Evolutionary conservation across 2,888 invertebrate species (phyloP), one percentile per base, ranked within the genome.

Genomic region (Rutpela maculata): DNA sequence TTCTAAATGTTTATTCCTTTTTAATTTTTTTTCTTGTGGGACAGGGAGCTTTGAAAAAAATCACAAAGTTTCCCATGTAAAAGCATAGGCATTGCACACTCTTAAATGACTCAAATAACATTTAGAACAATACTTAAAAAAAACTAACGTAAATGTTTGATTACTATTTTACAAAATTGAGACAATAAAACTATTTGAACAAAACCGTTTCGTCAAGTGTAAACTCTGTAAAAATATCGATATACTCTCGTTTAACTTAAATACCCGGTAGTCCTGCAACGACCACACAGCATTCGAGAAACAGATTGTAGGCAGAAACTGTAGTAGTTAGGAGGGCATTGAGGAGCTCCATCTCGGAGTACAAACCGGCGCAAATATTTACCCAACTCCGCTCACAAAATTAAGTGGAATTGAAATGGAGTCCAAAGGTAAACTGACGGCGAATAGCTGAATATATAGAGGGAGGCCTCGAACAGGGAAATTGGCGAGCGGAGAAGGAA

Each of bases 381-480:
- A 87, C 89, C 84, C 88, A 87, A 87, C 87, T 89, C 87, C 88
- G 89, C 88, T 89, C 90, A 90, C 89, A 90, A 90, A 90, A 90
- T 90, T 90, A 90, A 90, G 90, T 90, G 90, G 90, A 90, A 90
- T 90, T 89, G 90, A 89, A 90, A 90, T 89, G 89, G 89, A 89
- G 88, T 89, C 89, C 89, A 87, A 89, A 89, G 89, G 89, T 89
- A 90, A 89, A 89, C 89, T 87, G 83, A 83, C 82, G 79, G 84
- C 75, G 80, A 77, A 80, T 75, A 78, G 75, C 80, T 78, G 78
- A 78, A 78, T 80, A 78, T 80, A 72, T 72, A 74, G 63, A 68
- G 74, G 75, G 75, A 43, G 56, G 60, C 50, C 26, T 38, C 67
- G 71, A 26, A 19, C 67, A 12, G 22, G 10, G 66, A 38, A 67